phyloP scores from a whole-genome alignment of 2,888 invertebrate species.

The Yponomeuta cagnagella region DNA sequence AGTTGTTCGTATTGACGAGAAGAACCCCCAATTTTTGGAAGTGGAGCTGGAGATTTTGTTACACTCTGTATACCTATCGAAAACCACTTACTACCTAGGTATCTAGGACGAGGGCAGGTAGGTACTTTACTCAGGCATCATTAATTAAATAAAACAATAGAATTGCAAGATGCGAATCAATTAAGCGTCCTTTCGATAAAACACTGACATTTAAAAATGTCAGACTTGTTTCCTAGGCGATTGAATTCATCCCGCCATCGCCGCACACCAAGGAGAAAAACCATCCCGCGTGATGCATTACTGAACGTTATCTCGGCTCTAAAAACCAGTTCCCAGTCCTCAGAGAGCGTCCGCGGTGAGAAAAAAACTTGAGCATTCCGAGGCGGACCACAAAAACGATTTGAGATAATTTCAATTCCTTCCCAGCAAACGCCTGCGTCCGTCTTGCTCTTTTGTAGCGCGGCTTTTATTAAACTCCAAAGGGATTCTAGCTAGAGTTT shows the following conservation, averaged over 20 bases:
- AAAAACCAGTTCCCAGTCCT: slow-evolving; percentile 71
- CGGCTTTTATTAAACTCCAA: neutral
- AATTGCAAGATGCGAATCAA: neutral
- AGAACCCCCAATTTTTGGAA: too few species aligned
- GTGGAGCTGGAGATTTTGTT: too few species aligned
- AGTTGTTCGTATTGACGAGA: too few species aligned
- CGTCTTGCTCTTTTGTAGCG: slow-evolving; percentile 9
- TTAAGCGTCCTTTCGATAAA: neutral
- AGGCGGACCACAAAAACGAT: slow-evolving; percentile 71
- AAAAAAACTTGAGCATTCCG: slow-evolving; percentile 71
- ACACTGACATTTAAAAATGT: neutral
- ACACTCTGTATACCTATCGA: too few species aligned
- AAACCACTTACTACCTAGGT: too few species aligned
- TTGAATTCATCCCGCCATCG: slow-evolving; percentile 57
- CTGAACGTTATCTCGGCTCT: slow-evolving; percentile 60
- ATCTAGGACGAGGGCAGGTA: too few species aligned
- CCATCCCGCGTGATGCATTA: slow-evolving; percentile 69
- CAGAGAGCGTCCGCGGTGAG: slow-evolving; percentile 61
- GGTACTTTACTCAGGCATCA: too few species aligned
- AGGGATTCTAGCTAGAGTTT: neutral
- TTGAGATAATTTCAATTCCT: slow-evolving; percentile 68
- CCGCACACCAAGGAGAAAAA: slow-evolving; percentile 46
- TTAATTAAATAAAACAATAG: neutral
- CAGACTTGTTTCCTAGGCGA: slow-evolving; percentile 10
- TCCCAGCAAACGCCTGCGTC: slow-evolving; percentile 26